These are phyloP conservation scores for Patella pellucida DNA, from an alignment of 2,888 invertebrate genomes.

Conservation along the genomic window DNA sequence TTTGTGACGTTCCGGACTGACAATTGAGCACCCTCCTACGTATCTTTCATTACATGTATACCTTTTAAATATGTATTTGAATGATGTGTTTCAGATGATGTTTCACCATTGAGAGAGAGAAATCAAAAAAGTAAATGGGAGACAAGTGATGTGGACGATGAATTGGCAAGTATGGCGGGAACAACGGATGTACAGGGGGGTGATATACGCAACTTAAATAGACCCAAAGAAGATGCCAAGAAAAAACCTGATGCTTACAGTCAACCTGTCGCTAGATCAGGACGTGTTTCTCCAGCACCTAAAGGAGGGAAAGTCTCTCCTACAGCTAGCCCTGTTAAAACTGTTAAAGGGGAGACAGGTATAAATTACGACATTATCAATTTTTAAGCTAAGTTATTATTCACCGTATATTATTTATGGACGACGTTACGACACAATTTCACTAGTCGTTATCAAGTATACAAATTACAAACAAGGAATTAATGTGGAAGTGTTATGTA, in stretches of 20 bases:
- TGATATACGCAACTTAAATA: constrained; percentile 10
- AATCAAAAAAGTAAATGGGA: constrained; percentile 10
- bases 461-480: not conserved
- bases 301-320: not conserved
- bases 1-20: no score
- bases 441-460: no score
- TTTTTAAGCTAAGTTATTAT: no score
- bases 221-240: constrained; percentile 22
- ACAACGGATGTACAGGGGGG: constrained; percentile 44
- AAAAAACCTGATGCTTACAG: not conserved
- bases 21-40: no score
- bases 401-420: no score
- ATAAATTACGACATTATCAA: not conserved
- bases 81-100: no score
- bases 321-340: not conserved
- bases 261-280: not conserved
- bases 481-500: not conserved
- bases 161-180: constrained; percentile 61
- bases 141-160: constrained; percentile 50
- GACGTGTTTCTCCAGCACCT: not conserved
- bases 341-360: constrained; percentile 5
- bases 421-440: no score
- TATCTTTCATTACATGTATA: no score
- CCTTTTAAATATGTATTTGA: no score
- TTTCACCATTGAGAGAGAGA: no score